Evolutionary conservation across 2,888 invertebrate genomes (phyloP).

Genomic region (Miltochrista miniata): DNA sequence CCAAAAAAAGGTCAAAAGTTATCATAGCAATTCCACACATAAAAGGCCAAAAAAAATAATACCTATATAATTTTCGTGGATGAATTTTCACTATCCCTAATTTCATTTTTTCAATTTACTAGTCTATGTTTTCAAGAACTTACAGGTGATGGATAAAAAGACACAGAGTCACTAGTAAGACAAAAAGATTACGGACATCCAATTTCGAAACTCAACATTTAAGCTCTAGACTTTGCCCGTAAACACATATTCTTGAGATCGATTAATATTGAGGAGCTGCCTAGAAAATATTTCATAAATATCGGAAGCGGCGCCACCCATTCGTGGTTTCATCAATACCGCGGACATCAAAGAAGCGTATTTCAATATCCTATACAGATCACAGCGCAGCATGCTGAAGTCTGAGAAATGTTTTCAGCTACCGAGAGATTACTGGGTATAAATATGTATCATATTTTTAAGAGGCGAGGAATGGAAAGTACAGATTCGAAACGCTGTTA

Average conservation of each 20-base stretch:
- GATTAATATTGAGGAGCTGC: slow-evolving; percentile 40
- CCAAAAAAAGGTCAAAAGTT: too few relatives aligned
- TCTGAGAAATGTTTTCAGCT: slow-evolving; percentile 46
- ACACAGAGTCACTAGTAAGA: too few relatives aligned
- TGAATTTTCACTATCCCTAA: too few relatives aligned
- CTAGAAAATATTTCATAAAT: slow-evolving; percentile 54
- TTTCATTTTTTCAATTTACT: too few relatives aligned
- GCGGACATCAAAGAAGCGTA: slow-evolving; percentile 45
- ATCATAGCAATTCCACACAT: too few relatives aligned
- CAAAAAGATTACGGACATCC: too few relatives aligned
- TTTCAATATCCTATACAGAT: slow-evolving; percentile 44
- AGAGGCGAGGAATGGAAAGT: slow-evolving; percentile 16
- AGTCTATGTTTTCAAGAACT: too few relatives aligned
- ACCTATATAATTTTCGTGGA: too few relatives aligned
- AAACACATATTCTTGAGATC: slow-evolving; percentile 6
- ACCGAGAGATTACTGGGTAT: slow-evolving; percentile 37
- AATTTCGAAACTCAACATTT: not conserved
- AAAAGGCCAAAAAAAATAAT: too few relatives aligned
- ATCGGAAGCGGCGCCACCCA: slow-evolving; percentile 46
- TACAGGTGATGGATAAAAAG: too few relatives aligned
- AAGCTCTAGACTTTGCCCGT: slow-evolving; percentile 5
- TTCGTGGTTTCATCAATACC: slow-evolving; percentile 44
- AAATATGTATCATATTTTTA: slow-evolving; percentile 16
- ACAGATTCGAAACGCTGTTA: slow-evolving; percentile 8
- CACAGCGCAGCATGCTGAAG: slow-evolving; percentile 23